Conservation (phyloP, 2,113 vertebrate species). For the Bostrychus sinensis region DNA sequence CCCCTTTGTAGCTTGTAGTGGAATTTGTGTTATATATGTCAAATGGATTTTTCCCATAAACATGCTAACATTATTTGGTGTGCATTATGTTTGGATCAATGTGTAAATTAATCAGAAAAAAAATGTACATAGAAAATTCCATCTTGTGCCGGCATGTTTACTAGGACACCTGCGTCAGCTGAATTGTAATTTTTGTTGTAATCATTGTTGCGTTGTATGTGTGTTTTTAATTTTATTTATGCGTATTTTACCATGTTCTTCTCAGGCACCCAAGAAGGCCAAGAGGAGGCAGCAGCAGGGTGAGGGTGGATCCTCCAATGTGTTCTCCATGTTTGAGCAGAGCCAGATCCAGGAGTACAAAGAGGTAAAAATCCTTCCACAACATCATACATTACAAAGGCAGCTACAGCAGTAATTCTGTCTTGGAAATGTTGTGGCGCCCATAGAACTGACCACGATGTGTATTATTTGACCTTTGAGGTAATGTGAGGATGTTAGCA, state of each 20-base stretch:
- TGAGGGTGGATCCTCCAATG: conserved; percentile 87
- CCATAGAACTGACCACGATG: not conserved
- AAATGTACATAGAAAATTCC: not conserved
- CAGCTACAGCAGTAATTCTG: not conserved
- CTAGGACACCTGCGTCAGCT: not conserved
- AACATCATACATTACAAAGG: not conserved
- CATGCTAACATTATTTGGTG: no score
- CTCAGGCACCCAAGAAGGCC: conserved; percentile 92
- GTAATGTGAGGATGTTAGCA: not conserved
- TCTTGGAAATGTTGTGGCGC: not conserved
- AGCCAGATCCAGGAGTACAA: conserved; percentile 97
- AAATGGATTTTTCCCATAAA: no score
- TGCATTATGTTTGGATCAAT: not conserved
- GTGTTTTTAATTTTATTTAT: not conserved
- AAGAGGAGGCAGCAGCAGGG: conserved; percentile 88
- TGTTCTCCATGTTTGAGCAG: conserved; percentile 97
- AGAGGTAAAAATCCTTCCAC: conserved; percentile 80
- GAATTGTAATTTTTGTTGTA: not conserved
- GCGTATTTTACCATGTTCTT: conserved; percentile 14
- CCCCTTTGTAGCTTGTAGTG: not conserved
- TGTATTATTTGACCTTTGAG: conserved; percentile 30
- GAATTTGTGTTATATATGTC: not conserved
- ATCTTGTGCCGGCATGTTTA: not conserved
- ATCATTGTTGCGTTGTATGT: not conserved
- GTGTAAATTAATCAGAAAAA: not conserved